Evolutionary conservation across 2,888 invertebrate genomes (phyloP), one percentile per base, ranked within the genome.

Genomic region (Drosophila mayaguana): DNA sequence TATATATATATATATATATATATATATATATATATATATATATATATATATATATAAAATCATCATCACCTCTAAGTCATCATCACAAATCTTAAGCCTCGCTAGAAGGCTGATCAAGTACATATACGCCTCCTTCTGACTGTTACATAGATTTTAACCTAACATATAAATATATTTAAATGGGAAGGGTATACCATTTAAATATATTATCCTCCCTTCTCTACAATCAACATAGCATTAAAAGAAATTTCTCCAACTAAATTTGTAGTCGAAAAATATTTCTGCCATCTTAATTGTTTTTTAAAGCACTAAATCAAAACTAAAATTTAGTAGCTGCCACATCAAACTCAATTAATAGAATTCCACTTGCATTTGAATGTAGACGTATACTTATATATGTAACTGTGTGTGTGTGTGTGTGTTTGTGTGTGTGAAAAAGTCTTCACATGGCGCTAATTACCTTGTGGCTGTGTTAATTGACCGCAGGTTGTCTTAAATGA

Each of bases 401-500:
- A 0, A 3, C 3, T 25, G 7, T 14, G 20, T 22, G 20, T 45
- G 22, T 14, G 14, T 45, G 22, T 25, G n/a, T 5, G n/a, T 28
- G 28, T n/a, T 16, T n/a, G 6, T n/a, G 22, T 22, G 45, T 22
- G 28, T 5, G 48, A 50, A 48, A 48, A 50, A 32, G 48, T 32
- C 28, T 50, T 50, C 18, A 18, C 32, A 12, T 32, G 48, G 12
- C 48, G 48, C 32, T 50, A 50, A 50, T 50, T 50, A 32, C 12
- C 12, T 50, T 50, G 48, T 3, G 48, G 48, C 18, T 32, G 18
- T 28, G 32, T 7, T 50, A 50, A 50, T 50, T 50, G 48, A 50
- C 48, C 48, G 48, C 18, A 50, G 18, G 9, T 32, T 50, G n/a
- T 50, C 32, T 32, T 32, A 50, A 50, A 50, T 50, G 32, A 50